A percentile compares a stretch with the other conserved stretches of the same genome.
These are phyloP conservation scores for Laspeyria flexula DNA, from an alignment of 2,888 invertebrate species.

Conservation along the genomic window DNA sequence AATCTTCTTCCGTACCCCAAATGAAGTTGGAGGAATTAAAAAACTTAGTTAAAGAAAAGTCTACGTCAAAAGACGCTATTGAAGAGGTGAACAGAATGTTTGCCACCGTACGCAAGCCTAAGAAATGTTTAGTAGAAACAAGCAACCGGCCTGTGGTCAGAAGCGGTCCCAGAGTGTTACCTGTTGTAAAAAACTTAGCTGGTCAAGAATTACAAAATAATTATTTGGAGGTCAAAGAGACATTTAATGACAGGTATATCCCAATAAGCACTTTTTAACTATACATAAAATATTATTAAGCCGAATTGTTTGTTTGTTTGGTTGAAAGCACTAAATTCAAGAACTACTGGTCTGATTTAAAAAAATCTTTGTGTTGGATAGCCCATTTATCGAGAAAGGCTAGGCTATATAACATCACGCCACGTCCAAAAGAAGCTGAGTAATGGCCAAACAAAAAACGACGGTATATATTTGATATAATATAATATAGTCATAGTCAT, in stretches of 20 bases:
- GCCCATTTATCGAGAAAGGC: too few relatives aligned
- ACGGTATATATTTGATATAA: too few relatives aligned
- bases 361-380: too few relatives aligned
- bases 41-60: constrained; percentile 65
- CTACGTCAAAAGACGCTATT: constrained; percentile 69
- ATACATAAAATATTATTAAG: too few relatives aligned
- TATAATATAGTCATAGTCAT: too few relatives aligned
- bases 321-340: too few relatives aligned
- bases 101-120: constrained; percentile 63
- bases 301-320: too few relatives aligned
- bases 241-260: constrained; percentile 36
- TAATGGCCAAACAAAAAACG: too few relatives aligned
- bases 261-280: too few relatives aligned
- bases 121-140: constrained; percentile 38
- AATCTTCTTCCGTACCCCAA: constrained; percentile 77
- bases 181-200: constrained; percentile 64
- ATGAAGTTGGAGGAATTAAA: constrained; percentile 79
- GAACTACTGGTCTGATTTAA: too few relatives aligned
- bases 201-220: constrained; percentile 6
- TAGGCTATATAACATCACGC: too few relatives aligned
- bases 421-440: too few relatives aligned
- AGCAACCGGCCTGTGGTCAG: constrained; percentile 67
- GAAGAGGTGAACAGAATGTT: constrained; percentile 80
- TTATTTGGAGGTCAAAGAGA: constrained; percentile 4
- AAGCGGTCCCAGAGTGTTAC: constrained; percentile 72